Percentiles rank a stretch among this genome's conserved stretches.
phyloP scores from a whole-genome alignment of 1,140 invertebrate genomes.

The Riptortus pedestris region DNA sequence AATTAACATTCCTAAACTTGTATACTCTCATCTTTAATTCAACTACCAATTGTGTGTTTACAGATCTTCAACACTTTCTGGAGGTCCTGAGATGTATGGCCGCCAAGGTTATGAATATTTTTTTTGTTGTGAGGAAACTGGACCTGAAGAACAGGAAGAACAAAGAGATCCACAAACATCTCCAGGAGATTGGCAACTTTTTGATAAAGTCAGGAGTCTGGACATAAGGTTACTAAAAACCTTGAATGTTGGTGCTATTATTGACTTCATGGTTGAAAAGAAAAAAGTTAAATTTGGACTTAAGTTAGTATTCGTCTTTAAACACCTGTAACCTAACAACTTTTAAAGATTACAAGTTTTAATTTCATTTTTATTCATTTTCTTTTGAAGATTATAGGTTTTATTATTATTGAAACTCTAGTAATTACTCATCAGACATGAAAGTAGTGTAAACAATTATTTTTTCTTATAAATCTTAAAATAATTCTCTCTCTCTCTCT shows the following conservation, averaged over 20 bases:
- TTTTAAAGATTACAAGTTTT: no score
- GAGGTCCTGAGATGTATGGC: conserved; percentile 64
- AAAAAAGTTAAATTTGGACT: conserved; percentile 77
- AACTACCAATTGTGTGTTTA: no score
- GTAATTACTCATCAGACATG: no score
- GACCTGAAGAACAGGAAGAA: conserved; percentile 33
- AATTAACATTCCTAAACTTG: no score
- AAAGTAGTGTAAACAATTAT: no score
- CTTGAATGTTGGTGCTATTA: conserved; percentile 62
- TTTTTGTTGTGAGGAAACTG: conserved; percentile 37
- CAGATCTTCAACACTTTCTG: conserved; percentile 54
- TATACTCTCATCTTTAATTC: no score
- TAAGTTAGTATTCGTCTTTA: conserved; percentile 49
- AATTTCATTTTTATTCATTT: no score
- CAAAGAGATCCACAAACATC: conserved; percentile 29
- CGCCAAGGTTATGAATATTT: conserved; percentile 50
- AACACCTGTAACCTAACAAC: no score
- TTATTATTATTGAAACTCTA: no score
- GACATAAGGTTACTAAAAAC: conserved; percentile 64
- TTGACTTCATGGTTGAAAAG: conserved; percentile 81
- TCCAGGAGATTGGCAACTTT: conserved; percentile 48
- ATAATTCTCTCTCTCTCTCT: no score
- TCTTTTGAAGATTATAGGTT: no score
- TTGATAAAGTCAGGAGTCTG: conserved; percentile 54
- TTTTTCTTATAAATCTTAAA: no score